These are phyloP conservation scores for Meteorus sp. DNA, from an alignment of 1,140 invertebrate genomes.

Conservation along the genomic window DNA sequence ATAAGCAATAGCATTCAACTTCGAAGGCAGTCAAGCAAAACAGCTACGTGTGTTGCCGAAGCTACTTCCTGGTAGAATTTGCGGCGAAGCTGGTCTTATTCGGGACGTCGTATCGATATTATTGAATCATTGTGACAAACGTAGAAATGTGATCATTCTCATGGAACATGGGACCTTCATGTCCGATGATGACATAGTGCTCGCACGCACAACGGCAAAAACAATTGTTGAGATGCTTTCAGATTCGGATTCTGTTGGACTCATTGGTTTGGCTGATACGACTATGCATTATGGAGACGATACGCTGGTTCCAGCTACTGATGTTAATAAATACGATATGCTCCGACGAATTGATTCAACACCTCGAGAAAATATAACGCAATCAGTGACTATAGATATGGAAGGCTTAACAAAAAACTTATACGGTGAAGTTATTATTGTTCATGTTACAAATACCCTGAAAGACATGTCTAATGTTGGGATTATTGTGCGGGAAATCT, in stretches of 20 bases:
- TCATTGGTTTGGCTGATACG: constrained; percentile 44
- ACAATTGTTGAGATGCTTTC: constrained; percentile 53
- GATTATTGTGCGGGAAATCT: constrained; percentile 39
- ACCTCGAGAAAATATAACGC: constrained; percentile 41
- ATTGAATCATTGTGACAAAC: constrained; percentile 47
- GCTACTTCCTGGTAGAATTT: constrained; percentile 48
- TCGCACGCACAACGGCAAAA: constrained; percentile 53
- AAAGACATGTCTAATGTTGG: constrained; percentile 37
- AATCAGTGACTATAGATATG: constrained; percentile 44
- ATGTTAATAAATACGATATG: constrained; percentile 54
- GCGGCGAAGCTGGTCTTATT: constrained; percentile 48
- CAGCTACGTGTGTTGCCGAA: constrained; percentile 50
- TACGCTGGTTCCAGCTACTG: constrained; percentile 48
- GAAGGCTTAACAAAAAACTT: constrained; percentile 39
- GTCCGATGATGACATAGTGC: constrained; percentile 50
- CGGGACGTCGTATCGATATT: constrained; percentile 53
- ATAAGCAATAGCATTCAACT: constrained; percentile 42
- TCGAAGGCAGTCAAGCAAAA: constrained; percentile 49
- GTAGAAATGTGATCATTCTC: constrained; percentile 52
- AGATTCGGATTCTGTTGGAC: constrained; percentile 48
- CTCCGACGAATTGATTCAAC: constrained; percentile 47
- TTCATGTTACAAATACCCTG: constrained; percentile 51
- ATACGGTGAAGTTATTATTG: constrained; percentile 44
- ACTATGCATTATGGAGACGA: constrained; percentile 43
- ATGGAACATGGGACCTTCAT: constrained; percentile 50